Base-by-base conservation (phyloP, 2,797 vertebrate genomes). In the Cephalopachus bancanus region DNA sequence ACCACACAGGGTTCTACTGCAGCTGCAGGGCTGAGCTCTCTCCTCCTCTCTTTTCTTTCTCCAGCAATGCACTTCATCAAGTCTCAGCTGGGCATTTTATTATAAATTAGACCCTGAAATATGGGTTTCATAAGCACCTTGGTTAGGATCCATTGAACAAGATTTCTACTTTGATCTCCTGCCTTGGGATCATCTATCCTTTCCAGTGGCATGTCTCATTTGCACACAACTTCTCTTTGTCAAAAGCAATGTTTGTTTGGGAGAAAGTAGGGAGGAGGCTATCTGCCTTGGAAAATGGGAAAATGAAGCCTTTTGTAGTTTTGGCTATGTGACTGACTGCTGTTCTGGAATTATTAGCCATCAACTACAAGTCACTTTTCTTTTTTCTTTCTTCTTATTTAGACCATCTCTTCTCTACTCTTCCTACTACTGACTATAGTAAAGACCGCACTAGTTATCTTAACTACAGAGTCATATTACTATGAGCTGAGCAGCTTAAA, bases 51-150 rank as follows among this genome's bases (percentile, higher is more conserved):
- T 24, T 26, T 78, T 6, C 15, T 88, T 80, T 89, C 69, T 87
- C 88, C 78, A 88, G 55, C 3, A 7, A 92, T 3, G 69, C 28
- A 60, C 67, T 79, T 92, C 57, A 85, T 91, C 28, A 65, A 62
- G 59, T 69, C 55, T 92, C 84, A 74, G 84, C 81, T 81, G 81
- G 72, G 67, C 0, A 0, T 91, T 93, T 88, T 53, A 72, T 89
- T 95, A 49, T 75, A 85, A 90, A 90, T 75, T 53, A 90, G 60
- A 30, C 19, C 80, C 30, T 85, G 74, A 87, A 78, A 85, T 80
- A 44, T 53, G 90, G 78, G 28, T 49, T 97, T 93, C 49, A 69
- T 91, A 88, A 96, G 80, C 53, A 87, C 83, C 87, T 95, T 93
- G 72, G 60, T 94, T 95, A 87, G 44, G 30, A 81, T 49, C 60